These are phyloP conservation scores for Pseudochirops cupreus DNA, from an alignment of 2,797 vertebrate species.

Conservation along the genomic window DNA sequence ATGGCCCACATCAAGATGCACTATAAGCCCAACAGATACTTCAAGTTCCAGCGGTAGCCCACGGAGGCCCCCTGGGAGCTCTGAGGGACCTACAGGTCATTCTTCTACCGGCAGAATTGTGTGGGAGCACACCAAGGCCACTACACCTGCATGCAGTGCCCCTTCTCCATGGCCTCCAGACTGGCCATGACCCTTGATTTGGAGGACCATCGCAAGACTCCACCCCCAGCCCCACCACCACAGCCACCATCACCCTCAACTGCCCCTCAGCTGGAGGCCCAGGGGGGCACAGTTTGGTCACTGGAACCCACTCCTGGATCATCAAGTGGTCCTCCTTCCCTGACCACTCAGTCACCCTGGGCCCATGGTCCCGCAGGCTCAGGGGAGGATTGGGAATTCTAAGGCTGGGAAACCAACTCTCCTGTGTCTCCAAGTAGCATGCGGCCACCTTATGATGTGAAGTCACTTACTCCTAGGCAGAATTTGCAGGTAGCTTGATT, in stretches of 20 bases:
- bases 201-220: slow-evolving; percentile 87
- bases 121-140: slow-evolving; percentile 95
- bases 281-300: slow-evolving; percentile 77
- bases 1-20: slow-evolving; percentile 95
- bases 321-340: slow-evolving; percentile 15
- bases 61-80: slow-evolving; percentile 83
- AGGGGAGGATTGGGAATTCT: not conserved
- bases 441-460: fast-evolving
- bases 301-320: not conserved
- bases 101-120: slow-evolving; percentile 81
- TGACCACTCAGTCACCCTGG: not conserved
- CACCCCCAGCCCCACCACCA: slow-evolving; percentile 30
- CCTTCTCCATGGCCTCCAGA: slow-evolving; percentile 87
- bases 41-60: slow-evolving; percentile 85
- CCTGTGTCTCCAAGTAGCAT: slow-evolving; percentile 28
- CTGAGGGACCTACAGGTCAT: slow-evolving; percentile 85
- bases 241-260: slow-evolving; percentile 68
- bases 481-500: slow-evolving; percentile 76
- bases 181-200: slow-evolving; percentile 94
- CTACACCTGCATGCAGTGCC: slow-evolving; percentile 94
- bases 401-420: slow-evolving; percentile 43
- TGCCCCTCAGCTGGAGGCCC: slow-evolving; percentile 74
- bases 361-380: not conserved
- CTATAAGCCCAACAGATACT: slow-evolving; percentile 96
- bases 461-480: slow-evolving; percentile 51